Evolutionary conservation across 2,113 vertebrate genomes (phyloP).

Genomic region (Sorex araneus): DNA sequence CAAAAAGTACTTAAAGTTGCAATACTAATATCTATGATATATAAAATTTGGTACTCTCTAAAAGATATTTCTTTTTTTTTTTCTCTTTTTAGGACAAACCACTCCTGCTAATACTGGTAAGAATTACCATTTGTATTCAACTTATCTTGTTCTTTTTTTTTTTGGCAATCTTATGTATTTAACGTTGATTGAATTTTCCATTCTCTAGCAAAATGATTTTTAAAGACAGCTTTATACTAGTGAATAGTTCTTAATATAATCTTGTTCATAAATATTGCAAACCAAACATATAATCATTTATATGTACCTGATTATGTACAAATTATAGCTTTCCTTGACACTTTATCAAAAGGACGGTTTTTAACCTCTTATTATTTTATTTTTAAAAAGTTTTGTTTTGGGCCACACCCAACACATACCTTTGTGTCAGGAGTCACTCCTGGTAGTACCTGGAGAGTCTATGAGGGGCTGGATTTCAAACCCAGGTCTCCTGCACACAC

Average conservation of each 20-base stretch:
- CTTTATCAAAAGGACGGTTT: background rate
- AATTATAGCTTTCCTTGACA: background rate
- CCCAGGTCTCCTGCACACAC: too few relatives aligned
- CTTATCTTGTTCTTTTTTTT: background rate
- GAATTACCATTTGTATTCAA: constrained; percentile 63
- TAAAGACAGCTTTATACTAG: background rate
- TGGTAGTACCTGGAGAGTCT: too few relatives aligned
- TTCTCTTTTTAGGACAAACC: background rate
- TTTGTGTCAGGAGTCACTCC: too few relatives aligned
- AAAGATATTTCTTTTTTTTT: constrained; percentile 60
- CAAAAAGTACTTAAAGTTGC: background rate
- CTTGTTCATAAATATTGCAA: background rate
- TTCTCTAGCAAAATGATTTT: background rate
- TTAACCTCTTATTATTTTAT: background rate
- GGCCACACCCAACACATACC: too few relatives aligned
- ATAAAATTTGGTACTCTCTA: constrained; percentile 60
- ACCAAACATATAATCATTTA: background rate
- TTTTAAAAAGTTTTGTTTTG: background rate
- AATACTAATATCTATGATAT: too few relatives aligned
- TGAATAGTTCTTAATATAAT: background rate
- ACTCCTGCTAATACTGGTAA: background rate
- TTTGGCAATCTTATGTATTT: background rate
- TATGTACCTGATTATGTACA: background rate
- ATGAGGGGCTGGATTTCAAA: too few relatives aligned
- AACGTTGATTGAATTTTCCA: background rate